These are phyloP conservation scores for Coluber constrictor DNA, from an alignment of 2,797 vertebrate genomes.

Conservation along the genomic window DNA sequence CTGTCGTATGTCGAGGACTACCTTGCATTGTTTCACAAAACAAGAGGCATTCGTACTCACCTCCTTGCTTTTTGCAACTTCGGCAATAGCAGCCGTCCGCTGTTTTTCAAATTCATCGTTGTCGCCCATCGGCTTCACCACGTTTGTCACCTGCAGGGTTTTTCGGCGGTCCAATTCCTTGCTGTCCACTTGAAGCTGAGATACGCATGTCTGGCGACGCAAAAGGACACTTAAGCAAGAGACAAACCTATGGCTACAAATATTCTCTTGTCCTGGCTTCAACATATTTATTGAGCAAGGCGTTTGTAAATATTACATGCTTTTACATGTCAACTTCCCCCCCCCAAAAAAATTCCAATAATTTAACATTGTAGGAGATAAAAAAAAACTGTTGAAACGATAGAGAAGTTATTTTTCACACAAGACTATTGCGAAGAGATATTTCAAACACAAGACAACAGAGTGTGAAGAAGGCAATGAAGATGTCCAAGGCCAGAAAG, in stretches of 20 bases:
- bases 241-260: not conserved
- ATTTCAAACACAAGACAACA: not conserved
- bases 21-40: not conserved
- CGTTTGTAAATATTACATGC: not conserved
- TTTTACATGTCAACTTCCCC: not conserved
- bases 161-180: constrained; percentile 91
- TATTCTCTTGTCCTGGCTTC: not conserved
- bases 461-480: not conserved
- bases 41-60: constrained; percentile 63
- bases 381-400: not conserved
- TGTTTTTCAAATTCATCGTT: constrained; percentile 98
- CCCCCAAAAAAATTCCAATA: not conserved
- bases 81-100: constrained; percentile 92
- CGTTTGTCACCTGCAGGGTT: constrained; percentile 82
- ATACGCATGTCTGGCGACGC: constrained; percentile 79
- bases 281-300: not conserved
- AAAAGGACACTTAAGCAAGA: constrained; percentile 24
- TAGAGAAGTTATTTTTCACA: not conserved
- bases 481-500: constrained; percentile 17
- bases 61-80: constrained; percentile 97
- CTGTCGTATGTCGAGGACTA: no score
- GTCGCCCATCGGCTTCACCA: constrained; percentile 78
- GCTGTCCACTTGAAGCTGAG: constrained; percentile 84
- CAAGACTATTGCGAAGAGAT: not conserved
- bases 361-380: not conserved